Conservation (phyloP, 30 jellyfish, hydroid and myxozoan species). For the Haliclystus octoradiatus region DNA sequence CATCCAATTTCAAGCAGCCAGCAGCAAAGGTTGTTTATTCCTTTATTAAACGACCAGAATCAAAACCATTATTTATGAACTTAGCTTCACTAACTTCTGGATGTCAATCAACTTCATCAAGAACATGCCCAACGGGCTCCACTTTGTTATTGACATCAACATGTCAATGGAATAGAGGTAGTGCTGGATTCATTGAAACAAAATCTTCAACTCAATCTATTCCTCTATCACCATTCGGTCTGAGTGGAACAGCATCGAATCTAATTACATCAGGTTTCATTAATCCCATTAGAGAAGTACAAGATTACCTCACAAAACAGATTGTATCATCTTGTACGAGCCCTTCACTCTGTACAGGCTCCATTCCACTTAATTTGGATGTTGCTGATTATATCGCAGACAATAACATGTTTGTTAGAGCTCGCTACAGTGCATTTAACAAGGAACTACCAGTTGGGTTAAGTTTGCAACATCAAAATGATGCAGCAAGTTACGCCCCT, state of each 20-base stretch:
- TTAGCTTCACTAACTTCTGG: too few species aligned
- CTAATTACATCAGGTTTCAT: neutral
- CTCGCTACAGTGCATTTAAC: neutral
- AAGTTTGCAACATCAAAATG: neutral
- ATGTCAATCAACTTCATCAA: neutral
- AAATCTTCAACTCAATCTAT: neutral
- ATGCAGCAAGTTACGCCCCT: neutral
- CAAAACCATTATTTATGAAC: neutral
- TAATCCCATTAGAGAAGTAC: neutral
- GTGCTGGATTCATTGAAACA: neutral
- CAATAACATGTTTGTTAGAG: neutral
- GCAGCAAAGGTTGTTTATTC: neutral
- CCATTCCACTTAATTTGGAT: neutral
- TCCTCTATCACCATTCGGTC: neutral
- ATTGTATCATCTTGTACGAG: neutral
- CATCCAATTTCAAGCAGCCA: neutral
- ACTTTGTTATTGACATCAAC: neutral
- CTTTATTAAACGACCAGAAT: neutral
- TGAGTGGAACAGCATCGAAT: neutral
- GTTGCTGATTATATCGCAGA: neutral
- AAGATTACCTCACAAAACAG: neutral
- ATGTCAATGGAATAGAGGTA: neutral
- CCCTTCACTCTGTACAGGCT: neutral
- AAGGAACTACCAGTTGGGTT: neutral
- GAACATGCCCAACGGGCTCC: neutral